Evolutionary conservation across 2,113 vertebrate species (phyloP).

Genomic region (Fulmarus glacialis): DNA sequence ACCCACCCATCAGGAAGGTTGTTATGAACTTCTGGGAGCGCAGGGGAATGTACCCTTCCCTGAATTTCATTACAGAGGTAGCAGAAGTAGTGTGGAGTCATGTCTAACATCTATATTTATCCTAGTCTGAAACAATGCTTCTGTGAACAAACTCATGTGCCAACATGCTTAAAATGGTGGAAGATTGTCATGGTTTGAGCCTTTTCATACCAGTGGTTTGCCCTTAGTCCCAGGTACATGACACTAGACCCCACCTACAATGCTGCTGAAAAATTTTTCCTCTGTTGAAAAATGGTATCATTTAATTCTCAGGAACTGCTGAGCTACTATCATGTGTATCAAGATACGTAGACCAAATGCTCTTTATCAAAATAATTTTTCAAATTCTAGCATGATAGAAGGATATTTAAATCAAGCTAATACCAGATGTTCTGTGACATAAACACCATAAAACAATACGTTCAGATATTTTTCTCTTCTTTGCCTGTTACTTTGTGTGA

Average conservation of each 20-base stretch:
- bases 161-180: not conserved
- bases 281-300: not conserved
- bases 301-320: not conserved
- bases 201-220: not conserved
- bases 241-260: not conserved
- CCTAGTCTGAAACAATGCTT: not conserved
- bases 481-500: not conserved
- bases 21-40: not conserved
- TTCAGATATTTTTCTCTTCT: slow-evolving; percentile 22
- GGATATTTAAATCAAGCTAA: slow-evolving; percentile 20
- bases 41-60: not conserved
- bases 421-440: slow-evolving; percentile 37
- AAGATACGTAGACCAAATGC: not conserved
- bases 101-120: not conserved
- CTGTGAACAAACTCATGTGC: not conserved
- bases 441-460: not conserved
- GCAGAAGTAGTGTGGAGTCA: not conserved
- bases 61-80: not conserved
- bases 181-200: not conserved
- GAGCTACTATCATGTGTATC: not conserved
- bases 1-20: not conserved
- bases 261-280: not conserved
- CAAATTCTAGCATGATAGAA: slow-evolving; percentile 10
- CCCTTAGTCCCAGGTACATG: not conserved
- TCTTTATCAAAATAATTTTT: slow-evolving; percentile 33